Percentiles rank a stretch among this genome's conserved stretches.
Evolutionary conservation across 2,797 vertebrate species (phyloP).

Genomic region (Lemur catta): DNA sequence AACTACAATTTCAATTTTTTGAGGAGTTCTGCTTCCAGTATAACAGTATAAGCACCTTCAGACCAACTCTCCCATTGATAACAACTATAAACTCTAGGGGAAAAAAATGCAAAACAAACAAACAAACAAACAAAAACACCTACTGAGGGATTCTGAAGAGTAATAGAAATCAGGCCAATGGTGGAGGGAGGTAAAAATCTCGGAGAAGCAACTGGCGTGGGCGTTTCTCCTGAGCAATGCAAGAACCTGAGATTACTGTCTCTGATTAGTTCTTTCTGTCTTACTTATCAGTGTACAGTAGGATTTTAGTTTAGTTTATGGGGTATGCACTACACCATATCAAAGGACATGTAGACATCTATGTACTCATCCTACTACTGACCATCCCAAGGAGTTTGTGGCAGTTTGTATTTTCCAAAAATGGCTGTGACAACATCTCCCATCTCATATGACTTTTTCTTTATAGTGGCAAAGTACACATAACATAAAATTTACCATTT

Average conservation of each 20-base stretch:
- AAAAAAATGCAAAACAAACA: not conserved
- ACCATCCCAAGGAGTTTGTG: not conserved
- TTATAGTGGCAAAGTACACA: not conserved
- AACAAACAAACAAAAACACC: too few relatives aligned
- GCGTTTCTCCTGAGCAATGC: not conserved
- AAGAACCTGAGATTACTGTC: not conserved
- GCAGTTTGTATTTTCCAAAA: not conserved
- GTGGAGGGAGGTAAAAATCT: not conserved
- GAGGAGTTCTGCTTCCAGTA: not conserved
- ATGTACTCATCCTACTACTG: not conserved
- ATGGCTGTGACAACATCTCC: not conserved
- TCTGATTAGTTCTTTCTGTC: not conserved
- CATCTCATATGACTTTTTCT: not conserved
- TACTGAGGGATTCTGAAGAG: not conserved
- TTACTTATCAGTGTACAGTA: not conserved
- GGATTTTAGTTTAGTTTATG: not conserved
- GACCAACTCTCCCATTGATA: not conserved
- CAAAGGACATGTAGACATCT: not conserved
- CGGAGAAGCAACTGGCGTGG: not conserved
- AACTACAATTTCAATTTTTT: not conserved
- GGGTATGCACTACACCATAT: rapidly evolving
- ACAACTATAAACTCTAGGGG: not conserved
- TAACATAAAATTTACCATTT: not conserved
- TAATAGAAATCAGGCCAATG: not conserved
- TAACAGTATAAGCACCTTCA: not conserved